Conservation (phyloP, 2,888 invertebrate genomes). For the Ormyrus pomaceus region DNA sequence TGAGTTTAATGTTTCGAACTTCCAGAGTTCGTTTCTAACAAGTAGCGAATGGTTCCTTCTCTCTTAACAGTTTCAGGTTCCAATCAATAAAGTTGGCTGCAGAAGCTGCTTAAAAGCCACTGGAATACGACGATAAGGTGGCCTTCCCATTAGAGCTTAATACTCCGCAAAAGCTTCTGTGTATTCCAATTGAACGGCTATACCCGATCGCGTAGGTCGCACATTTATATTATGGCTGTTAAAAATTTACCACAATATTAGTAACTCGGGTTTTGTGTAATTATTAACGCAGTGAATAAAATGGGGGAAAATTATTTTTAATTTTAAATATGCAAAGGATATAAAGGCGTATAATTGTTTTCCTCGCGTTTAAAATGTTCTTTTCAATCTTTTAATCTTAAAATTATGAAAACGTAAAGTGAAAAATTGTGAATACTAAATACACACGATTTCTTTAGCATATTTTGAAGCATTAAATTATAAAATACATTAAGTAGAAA, state of each 20-base stretch:
- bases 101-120: conserved; percentile 54
- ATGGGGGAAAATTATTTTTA: no score
- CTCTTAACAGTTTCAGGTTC: conserved; percentile 33
- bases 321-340: no score
- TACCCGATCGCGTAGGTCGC: conserved; percentile 4
- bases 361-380: no score
- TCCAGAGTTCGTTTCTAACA: conserved; percentile 29
- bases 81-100: conserved; percentile 54
- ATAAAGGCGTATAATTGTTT: no score
- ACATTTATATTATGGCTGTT: conserved; percentile 10
- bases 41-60: conserved; percentile 15
- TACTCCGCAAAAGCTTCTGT: conserved; percentile 42
- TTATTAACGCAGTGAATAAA: no score
- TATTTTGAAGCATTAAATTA: no score
- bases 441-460: no score
- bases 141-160: conserved; percentile 48
- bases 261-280: no score
- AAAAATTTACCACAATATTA: not conserved
- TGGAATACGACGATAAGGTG: conserved; percentile 50
- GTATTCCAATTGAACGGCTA: conserved; percentile 15
- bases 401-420: no score
- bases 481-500: no score
- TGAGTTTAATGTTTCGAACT: conserved; percentile 30
- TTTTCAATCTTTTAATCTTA: no score
- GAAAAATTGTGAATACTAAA: no score